Evolutionary conservation across 2,797 vertebrate species (phyloP).

Genomic region (Eptatretus atami): DNA sequence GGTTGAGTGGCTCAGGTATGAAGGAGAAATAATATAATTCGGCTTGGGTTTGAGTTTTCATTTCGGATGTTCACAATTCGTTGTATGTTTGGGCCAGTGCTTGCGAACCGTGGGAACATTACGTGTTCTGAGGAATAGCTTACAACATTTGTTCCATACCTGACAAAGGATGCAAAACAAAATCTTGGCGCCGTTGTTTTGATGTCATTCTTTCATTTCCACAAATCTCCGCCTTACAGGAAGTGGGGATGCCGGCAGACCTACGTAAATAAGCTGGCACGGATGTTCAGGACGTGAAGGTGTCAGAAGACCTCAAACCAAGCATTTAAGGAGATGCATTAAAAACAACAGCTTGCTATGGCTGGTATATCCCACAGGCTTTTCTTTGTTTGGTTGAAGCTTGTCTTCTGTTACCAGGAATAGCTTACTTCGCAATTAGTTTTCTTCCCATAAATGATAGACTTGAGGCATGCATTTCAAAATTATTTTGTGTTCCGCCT

Average conservation of each 20-base stretch:
- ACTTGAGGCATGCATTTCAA: too few relatives aligned
- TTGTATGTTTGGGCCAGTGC: neutral
- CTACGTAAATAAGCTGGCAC: constrained; percentile 85
- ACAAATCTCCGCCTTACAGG: constrained; percentile 19
- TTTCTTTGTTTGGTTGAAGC: too few relatives aligned
- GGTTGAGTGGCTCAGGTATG: constrained; percentile 94
- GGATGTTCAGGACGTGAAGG: constrained; percentile 99
- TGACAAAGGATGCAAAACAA: neutral
- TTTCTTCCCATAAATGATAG: too few relatives aligned
- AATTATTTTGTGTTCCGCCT: neutral
- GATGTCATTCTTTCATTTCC: neutral
- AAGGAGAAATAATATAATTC: constrained; percentile 7
- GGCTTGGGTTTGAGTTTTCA: too few relatives aligned
- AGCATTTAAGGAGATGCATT: constrained; percentile 87
- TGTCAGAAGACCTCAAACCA: constrained; percentile 96
- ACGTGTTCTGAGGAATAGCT: neutral
- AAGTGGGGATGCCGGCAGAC: constrained; percentile 94
- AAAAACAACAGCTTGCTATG: constrained; percentile 85
- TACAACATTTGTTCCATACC: neutral
- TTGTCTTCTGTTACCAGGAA: neutral
- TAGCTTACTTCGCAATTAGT: neutral
- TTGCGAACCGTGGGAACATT: neutral
- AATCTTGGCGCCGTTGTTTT: neutral
- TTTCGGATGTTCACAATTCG: too few relatives aligned
- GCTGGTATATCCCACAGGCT: constrained; percentile 31